Evolutionary conservation across 1,140 invertebrate genomes (phyloP), one percentile per base, ranked within the genome.

Genomic region (Drosophila lowei): DNA sequence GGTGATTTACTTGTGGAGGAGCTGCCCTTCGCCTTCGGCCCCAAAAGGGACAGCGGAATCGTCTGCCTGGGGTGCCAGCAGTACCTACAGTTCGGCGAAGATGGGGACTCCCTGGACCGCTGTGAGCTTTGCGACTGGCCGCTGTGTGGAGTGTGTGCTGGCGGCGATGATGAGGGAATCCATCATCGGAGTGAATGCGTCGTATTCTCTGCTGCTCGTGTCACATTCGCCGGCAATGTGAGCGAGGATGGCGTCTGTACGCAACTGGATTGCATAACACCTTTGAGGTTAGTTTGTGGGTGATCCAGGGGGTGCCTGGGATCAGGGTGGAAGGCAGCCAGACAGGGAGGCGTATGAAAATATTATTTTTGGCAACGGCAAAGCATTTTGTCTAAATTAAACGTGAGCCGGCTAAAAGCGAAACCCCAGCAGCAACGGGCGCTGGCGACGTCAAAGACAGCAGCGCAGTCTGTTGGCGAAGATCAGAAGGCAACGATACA

Each of bases 121-220:
- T 97, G 96, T 83, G 93, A 94, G 0, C 92, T 92, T n/a, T 97
- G 96, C 85, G 92, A 93, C 1, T 97, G 96, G 96, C 96, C 96
- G 0, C 93, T 96, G 18, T 97, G 96, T 73, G 92, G 93, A 2
- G 92, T 93, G 16, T 97, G 96, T 77, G 67, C 72, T 16, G 93
- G 94, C 73, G 92, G 92, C 50, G 62, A 92, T 49, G 38, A 91
- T 4, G 64, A 56, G 16, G 64, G 11, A 18, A 60, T 23, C 6
- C 75, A 92, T 18, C 95, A 96, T 88, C 91, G 83, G 23, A 92
- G 93, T 38, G 95, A 96, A 90, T 96, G 95, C 74, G 83, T 92
- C 53, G 92, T 96, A 46, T 94, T 94, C 84, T 79, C 91, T 4
- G 75, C 81, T 11, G 92, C 92, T 6, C 92, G 92, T 75, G 93